phyloP scores from a whole-genome alignment of 2,888 invertebrate genomes.

The Diaperis boleti region DNA sequence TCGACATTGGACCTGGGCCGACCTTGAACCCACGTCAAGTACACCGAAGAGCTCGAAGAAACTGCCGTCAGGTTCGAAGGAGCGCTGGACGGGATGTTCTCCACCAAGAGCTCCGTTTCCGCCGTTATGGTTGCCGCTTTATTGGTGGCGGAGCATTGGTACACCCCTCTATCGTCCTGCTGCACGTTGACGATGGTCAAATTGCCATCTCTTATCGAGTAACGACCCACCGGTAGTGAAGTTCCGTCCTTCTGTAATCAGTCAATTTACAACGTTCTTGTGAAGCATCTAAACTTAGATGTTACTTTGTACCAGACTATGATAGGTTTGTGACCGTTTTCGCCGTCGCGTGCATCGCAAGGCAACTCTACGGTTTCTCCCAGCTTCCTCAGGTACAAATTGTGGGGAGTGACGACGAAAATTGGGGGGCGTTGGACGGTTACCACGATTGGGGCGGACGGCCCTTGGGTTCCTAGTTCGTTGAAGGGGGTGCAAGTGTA shows the following conservation, averaged over 20 bases:
- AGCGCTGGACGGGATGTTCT: constrained; percentile 90
- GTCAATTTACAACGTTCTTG: neutral
- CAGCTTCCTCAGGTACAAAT: constrained; percentile 85
- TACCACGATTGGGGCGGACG: constrained; percentile 86
- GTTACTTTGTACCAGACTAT: constrained; percentile 76
- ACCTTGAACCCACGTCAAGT: constrained; percentile 87
- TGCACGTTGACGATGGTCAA: constrained; percentile 85
- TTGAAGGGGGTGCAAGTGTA: constrained; percentile 95
- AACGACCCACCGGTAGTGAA: constrained; percentile 76
- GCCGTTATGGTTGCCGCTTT: constrained; percentile 87
- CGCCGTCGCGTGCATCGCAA: constrained; percentile 82
- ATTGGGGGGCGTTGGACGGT: constrained; percentile 88
- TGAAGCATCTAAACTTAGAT: too few relatives aligned
- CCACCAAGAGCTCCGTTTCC: constrained; percentile 84
- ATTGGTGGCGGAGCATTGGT: constrained; percentile 86
- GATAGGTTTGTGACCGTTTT: constrained; percentile 73
- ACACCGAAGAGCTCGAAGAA: constrained; percentile 78
- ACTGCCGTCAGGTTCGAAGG: constrained; percentile 88
- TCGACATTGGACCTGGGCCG: constrained; percentile 82
- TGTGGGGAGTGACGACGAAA: constrained; percentile 83
- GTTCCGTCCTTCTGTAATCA: constrained; percentile 76
- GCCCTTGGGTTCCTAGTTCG: constrained; percentile 86
- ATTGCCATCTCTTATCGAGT: constrained; percentile 79
- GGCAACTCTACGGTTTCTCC: constrained; percentile 86
- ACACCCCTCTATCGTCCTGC: constrained; percentile 89